Evolutionary conservation across 2,113 vertebrate genomes (phyloP).

Genomic region (Phylloscopus trochiloides): DNA sequence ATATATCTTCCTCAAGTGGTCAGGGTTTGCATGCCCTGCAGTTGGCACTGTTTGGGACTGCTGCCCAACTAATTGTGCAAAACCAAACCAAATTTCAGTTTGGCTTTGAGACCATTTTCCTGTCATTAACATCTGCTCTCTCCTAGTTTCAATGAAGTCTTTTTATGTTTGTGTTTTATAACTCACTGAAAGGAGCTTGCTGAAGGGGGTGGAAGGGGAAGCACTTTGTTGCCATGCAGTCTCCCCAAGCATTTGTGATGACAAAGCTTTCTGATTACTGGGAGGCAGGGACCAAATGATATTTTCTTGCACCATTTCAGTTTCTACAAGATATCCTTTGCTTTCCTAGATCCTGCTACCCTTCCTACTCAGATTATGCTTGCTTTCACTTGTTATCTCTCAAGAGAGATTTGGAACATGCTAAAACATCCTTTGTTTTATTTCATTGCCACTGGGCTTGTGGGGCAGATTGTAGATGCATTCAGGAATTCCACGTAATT

Average conservation of each 20-base stretch:
- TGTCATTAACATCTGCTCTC: slow-evolving; percentile 60
- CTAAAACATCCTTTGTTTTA: background rate
- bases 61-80: slow-evolving; percentile 26
- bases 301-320: background rate
- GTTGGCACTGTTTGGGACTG: background rate
- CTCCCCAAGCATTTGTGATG: background rate
- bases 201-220: background rate
- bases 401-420: background rate
- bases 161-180: slow-evolving; percentile 20
- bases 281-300: background rate
- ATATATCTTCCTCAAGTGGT: slow-evolving; percentile 25
- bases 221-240: background rate
- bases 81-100: background rate
- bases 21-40: background rate
- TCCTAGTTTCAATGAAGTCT: background rate
- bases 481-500: background rate
- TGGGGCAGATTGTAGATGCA: background rate
- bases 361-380: background rate
- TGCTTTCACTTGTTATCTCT: background rate
- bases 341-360: background rate
- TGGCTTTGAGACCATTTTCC: slow-evolving; percentile 37
- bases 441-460: background rate
- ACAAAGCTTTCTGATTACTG: background rate
- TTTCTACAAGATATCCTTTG: background rate
- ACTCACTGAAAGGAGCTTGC: slow-evolving; percentile 11